phyloP scores from a whole-genome alignment of 2,888 invertebrate species.

The Baccha elongata region DNA sequence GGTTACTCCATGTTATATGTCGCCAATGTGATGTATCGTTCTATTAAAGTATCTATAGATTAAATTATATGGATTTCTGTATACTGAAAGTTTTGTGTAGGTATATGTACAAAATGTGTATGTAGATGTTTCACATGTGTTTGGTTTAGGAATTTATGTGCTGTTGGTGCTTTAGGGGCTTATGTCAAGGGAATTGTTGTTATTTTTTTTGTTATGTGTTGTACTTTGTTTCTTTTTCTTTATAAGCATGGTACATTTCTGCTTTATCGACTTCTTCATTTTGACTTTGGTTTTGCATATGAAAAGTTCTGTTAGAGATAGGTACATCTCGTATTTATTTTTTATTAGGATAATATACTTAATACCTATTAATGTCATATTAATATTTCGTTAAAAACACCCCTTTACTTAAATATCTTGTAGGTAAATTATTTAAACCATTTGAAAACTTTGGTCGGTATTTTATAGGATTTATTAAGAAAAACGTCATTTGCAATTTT shows the following conservation, averaged over 20 bases:
- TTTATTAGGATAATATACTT: too few relatives aligned
- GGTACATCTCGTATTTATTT: too few relatives aligned
- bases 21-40: conserved; percentile 80
- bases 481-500: too few relatives aligned
- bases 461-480: too few relatives aligned
- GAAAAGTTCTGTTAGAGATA: conserved; percentile 19
- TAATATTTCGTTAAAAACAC: too few relatives aligned
- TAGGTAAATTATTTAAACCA: too few relatives aligned
- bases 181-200: conserved; percentile 59
- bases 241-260: conserved; percentile 24
- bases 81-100: not conserved
- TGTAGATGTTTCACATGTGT: conserved; percentile 34
- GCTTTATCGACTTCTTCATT: conserved; percentile 7
- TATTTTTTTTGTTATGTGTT: conserved; percentile 27
- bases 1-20: conserved; percentile 81
- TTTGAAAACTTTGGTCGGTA: too few relatives aligned
- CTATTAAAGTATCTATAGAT: conserved; percentile 77
- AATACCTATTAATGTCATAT: too few relatives aligned
- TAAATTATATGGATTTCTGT: conserved; percentile 47
- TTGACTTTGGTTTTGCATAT: not conserved
- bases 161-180: conserved; percentile 67
- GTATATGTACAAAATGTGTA: conserved; percentile 5
- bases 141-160: conserved; percentile 64
- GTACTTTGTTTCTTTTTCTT: conserved; percentile 1
- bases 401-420: too few relatives aligned